Evolutionary conservation across 2,797 vertebrate species (phyloP), one percentile per base, ranked within the genome.

Genomic region (Gymnopithys bicolor): DNA sequence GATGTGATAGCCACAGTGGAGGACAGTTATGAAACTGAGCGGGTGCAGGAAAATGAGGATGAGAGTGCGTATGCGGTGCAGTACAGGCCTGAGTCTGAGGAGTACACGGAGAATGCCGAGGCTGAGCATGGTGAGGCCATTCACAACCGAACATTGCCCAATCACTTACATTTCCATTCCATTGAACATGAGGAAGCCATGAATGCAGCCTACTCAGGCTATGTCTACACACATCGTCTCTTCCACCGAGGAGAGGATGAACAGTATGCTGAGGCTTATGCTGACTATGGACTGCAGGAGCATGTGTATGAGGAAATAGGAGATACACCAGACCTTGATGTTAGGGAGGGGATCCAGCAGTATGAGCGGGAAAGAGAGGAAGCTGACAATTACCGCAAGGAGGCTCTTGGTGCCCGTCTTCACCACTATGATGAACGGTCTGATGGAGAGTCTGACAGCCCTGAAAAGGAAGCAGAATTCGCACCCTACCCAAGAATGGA

Each of bases 221-320:
- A 99, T 19, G 98, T 99, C 80, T 99, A 99, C 95, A 97, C 98
- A 5, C 98, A 99, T 87, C 98, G 98, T 7, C 95, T 98, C 22
- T 97, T 98, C 95, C 98, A 97, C 62, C 96, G 97, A 45, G 84
- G 98, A 3, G 97, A 97, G 5, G 99, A 99, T 24, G 99, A 99
- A 37, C 98, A 98, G 22, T 99, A 99, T 74, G 98, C 99, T 1
- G 99, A 99, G 95, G 98, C 99, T 24, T 99, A 99, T 0, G 98
- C 98, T 3, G 98, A 99, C 92, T 98, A 98, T 11, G 98, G 98
- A 2, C 97, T 98, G 43, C 98, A 99, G 62, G 99, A 99, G 95
- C 99, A 99, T 6, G 99, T 99, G 53, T 99, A 99, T n/a, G 99
- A 99, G 96, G 99, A 99, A 96, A 99, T 99, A 78, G 98, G 98